A percentile compares a stretch with the other conserved stretches of the same genome.
Evolutionary conservation across 1,140 invertebrate species (phyloP).

Genomic region (Caenorhabditis elegans): DNA sequence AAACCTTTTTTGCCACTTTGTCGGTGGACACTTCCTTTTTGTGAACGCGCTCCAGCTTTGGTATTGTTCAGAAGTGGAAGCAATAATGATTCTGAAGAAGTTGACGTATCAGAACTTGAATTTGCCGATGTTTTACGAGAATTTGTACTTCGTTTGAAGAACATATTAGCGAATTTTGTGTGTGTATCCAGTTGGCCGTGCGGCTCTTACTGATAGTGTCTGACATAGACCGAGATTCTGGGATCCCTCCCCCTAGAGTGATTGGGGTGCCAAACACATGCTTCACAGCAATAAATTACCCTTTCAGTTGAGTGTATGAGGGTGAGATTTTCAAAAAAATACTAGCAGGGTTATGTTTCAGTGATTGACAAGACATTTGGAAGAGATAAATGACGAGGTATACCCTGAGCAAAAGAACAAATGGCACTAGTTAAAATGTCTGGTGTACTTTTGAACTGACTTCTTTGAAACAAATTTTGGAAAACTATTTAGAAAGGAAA

Average conservation of each 20-base stretch:
- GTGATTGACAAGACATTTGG: background rate
- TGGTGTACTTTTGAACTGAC: background rate
- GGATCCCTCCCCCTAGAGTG: background rate
- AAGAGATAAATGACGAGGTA: background rate
- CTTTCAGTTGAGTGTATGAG: background rate
- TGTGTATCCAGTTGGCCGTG: background rate
- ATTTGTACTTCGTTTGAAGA: background rate
- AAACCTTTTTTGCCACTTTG: conserved; percentile 5
- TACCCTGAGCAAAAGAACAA: background rate
- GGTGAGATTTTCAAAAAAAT: background rate
- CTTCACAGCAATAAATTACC: background rate
- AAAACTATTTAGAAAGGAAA: background rate
- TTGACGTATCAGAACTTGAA: background rate
- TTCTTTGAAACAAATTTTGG: background rate
- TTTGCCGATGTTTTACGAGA: background rate
- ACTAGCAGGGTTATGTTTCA: background rate
- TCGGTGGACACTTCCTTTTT: background rate
- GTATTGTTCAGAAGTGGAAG: background rate
- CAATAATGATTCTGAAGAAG: conserved; percentile 20
- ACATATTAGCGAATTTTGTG: background rate
- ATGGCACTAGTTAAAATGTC: background rate
- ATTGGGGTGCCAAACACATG: background rate
- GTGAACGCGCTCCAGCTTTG: background rate
- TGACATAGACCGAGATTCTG: background rate
- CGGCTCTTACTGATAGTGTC: background rate